Base-by-base conservation (phyloP, 1,140 invertebrate genomes). In the Caenorhabditis brenneri region DNA sequence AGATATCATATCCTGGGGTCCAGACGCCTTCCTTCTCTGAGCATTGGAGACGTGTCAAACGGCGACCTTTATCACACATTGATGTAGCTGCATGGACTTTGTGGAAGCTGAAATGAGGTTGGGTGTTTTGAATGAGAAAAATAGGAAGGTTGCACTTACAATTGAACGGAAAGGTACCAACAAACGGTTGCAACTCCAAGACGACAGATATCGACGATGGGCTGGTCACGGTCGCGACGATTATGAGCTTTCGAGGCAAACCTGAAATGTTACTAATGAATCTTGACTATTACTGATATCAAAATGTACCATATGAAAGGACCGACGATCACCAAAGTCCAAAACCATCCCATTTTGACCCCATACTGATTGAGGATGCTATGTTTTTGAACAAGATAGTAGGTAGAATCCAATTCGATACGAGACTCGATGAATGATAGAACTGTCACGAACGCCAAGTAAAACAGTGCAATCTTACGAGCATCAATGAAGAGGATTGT, bases 211-310 rank as follows among this genome's bases (percentile, higher is more conserved):
- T 80, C 79, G 27, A 53, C 29, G n/a, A 80, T 33, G 0, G 79
- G 79, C 19, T 80, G 79, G 27, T 80, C 79, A 31, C 33, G 79
- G 19, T 53, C 48, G 4, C 48, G 48, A 0, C 79, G 79, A 31
- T 93, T 93, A 15, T 92, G 93, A 91, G 98, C 96, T 80, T 98
- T 93, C 48, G 94, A 92, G 82, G 94, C 93, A 89, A 98, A 98
- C 3, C 87, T 89, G 51, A 65, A 88, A n/a, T n/a, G n/a, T n/a
- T n/a, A n/a, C n/a, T n/a, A n/a, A n/a, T 15, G 19, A 0, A 46
- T 82, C 12, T 27, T 85, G n/a, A n/a, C n/a, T n/a, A n/a, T n/a
- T n/a, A n/a, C 78, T 69, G 87, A 74, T 12, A 86, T 48, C 22
- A 87, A 85, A n/a, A 88, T 80, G 2, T 74, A 81, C 65, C 79